Evolutionary conservation across 2,113 vertebrate species (phyloP).

Genomic region (Gracilinanus agilis): DNA sequence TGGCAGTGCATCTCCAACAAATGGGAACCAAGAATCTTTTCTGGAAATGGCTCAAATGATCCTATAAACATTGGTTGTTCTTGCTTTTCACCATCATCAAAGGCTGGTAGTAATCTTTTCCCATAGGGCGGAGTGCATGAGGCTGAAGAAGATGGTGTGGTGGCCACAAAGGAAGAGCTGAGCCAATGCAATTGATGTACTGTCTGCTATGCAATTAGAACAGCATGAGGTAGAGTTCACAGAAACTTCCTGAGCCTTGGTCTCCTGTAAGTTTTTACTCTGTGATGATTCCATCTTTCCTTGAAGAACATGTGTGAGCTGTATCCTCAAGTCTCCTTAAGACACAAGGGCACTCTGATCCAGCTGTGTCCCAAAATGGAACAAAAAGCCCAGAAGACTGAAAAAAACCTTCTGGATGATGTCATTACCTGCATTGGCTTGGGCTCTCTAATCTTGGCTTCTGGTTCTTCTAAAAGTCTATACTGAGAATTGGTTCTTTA

Average conservation of each 20-base stretch:
- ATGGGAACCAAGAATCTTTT: conserved; percentile 71
- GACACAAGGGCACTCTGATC: too few relatives aligned
- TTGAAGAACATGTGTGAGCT: too few relatives aligned
- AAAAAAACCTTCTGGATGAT: too few relatives aligned
- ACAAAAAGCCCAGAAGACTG: too few relatives aligned
- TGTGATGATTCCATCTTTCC: neutral
- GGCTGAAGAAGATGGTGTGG: conserved; percentile 87
- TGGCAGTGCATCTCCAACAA: conserved; percentile 8
- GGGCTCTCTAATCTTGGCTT: too few relatives aligned
- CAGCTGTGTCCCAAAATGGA: too few relatives aligned
- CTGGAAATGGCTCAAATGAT: conserved; percentile 50
- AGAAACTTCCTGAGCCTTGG: conserved; percentile 38
- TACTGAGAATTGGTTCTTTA: too few relatives aligned
- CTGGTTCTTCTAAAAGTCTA: too few relatives aligned
- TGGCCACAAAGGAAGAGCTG: conserved; percentile 89
- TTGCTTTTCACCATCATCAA: conserved; percentile 7
- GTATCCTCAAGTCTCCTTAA: too few relatives aligned
- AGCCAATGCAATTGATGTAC: conserved; percentile 65
- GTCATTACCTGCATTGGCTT: too few relatives aligned
- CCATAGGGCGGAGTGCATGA: conserved; percentile 48
- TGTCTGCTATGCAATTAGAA: too few relatives aligned
- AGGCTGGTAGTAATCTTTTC: conserved; percentile 66
- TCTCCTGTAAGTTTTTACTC: conserved; percentile 16
- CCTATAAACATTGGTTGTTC: conserved; percentile 62
- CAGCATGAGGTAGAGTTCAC: conserved; percentile 2